Conservation (phyloP, 1,140 invertebrate genomes). For the Trachymyrmex cornetzi region DNA sequence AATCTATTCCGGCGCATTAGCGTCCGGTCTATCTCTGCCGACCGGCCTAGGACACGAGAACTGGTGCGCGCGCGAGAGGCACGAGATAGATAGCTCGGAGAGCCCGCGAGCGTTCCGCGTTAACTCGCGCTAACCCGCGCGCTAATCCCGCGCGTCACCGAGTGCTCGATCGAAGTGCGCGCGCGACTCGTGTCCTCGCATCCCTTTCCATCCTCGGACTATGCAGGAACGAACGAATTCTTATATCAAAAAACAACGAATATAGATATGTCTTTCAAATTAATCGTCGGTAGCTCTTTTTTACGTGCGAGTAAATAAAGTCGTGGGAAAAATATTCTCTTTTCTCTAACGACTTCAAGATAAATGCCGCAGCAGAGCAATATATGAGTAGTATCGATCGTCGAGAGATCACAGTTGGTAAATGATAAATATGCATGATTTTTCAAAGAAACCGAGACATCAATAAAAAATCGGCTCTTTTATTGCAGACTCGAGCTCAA, state of each 20-base stretch:
- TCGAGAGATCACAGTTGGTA: background rate
- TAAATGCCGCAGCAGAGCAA: background rate
- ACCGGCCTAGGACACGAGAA: constrained; percentile 75
- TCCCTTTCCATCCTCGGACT: background rate
- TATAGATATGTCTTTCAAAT: background rate
- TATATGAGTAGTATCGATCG: background rate
- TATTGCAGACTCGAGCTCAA: constrained; percentile 6
- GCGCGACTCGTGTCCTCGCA: background rate
- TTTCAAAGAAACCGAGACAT: constrained; percentile 6
- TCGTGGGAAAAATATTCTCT: background rate
- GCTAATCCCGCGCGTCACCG: background rate
- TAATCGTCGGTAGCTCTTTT: background rate
- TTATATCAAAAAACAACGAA: background rate
- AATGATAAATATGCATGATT: constrained; percentile 12
- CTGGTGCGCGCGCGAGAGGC: constrained; percentile 38
- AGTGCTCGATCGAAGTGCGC: background rate
- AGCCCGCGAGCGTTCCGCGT: constrained; percentile 47
- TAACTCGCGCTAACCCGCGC: constrained; percentile 45
- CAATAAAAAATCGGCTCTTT: constrained; percentile 5
- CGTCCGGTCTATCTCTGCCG: constrained; percentile 81
- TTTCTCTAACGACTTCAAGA: background rate
- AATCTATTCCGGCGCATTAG: constrained; percentile 87
- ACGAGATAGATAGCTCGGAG: constrained; percentile 55
- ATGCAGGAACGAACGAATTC: background rate
- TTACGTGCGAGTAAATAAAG: background rate